phyloP scores from a whole-genome alignment of 2,888 invertebrate species.

The Drosophila borealis region DNA sequence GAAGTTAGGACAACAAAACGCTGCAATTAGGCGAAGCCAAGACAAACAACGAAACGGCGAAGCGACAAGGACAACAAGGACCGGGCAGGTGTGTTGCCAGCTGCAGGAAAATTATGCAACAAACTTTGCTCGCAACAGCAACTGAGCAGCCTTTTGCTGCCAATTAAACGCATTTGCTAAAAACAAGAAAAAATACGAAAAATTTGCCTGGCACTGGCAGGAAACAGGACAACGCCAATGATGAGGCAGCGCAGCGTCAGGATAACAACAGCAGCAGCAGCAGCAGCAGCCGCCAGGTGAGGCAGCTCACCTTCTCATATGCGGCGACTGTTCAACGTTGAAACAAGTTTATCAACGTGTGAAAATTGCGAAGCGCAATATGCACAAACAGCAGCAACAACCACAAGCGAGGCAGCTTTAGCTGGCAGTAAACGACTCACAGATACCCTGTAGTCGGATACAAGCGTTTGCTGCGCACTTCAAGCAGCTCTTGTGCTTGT shows the following conservation, averaged over 20 bases:
- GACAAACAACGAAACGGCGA: not conserved
- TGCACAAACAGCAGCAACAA: constrained; percentile 47
- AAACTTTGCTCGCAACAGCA: constrained; percentile 26
- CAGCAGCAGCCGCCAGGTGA: not conserved
- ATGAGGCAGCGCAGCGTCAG: constrained; percentile 39
- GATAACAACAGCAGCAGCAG: constrained; percentile 28
- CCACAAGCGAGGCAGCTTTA: not conserved
- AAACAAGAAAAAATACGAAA: constrained; percentile 32
- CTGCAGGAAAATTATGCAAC: constrained; percentile 63
- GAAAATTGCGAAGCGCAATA: constrained; percentile 72
- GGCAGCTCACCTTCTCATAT: not conserved
- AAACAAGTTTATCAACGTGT: constrained; percentile 80
- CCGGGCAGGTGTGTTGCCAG: constrained; percentile 5
- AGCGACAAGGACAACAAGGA: constrained; percentile 3
- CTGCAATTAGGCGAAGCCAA: constrained; percentile 65
- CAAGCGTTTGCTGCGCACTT: no score
- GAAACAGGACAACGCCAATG: constrained; percentile 38
- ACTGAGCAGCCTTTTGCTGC: constrained; percentile 51
- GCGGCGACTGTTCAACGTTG: constrained; percentile 54
- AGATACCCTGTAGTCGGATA: not conserved
- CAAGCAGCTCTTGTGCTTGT: no score
- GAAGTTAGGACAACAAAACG: constrained; percentile 37
- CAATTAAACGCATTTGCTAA: constrained; percentile 76
- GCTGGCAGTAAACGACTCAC: not conserved
- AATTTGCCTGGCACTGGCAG: constrained; percentile 28